Evolutionary conservation across 2,113 vertebrate species (phyloP).

Genomic region (Alligator sinensis): DNA sequence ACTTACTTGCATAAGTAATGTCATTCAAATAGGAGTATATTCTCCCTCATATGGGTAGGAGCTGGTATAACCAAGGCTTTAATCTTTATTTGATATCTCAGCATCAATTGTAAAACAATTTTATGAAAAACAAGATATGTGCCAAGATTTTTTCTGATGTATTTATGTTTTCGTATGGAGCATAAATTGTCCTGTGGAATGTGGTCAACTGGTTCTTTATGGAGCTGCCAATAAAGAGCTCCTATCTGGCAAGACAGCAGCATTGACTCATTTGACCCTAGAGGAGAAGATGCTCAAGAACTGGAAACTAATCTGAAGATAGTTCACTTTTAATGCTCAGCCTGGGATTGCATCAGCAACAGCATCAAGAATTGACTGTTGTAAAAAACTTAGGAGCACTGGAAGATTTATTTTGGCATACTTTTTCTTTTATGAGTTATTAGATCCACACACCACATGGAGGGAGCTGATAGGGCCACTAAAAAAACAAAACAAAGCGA

Average conservation of each 20-base stretch:
- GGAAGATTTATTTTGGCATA: not conserved
- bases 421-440: not conserved
- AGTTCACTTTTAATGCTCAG: conserved; percentile 1
- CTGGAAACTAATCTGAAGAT: not conserved
- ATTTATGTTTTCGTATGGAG: conserved; percentile 40
- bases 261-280: conserved; percentile 45
- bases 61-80: not conserved
- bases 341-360: not conserved
- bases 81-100: not conserved
- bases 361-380: not conserved
- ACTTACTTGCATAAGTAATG: not conserved
- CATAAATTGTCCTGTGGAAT: conserved; percentile 11
- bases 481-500: not conserved
- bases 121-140: not conserved
- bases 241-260: conserved; percentile 15
- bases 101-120: conserved; percentile 1
- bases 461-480: not conserved
- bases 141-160: conserved; percentile 16
- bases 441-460: not conserved
- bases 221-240: conserved; percentile 35
- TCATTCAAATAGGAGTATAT: not conserved
- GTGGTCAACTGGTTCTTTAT: conserved; percentile 19
- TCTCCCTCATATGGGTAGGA: not conserved
- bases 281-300: conserved; percentile 41
- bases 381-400: not conserved